Base-by-base conservation (phyloP, 2,113 vertebrate genomes). In the Ciconia maguari region DNA sequence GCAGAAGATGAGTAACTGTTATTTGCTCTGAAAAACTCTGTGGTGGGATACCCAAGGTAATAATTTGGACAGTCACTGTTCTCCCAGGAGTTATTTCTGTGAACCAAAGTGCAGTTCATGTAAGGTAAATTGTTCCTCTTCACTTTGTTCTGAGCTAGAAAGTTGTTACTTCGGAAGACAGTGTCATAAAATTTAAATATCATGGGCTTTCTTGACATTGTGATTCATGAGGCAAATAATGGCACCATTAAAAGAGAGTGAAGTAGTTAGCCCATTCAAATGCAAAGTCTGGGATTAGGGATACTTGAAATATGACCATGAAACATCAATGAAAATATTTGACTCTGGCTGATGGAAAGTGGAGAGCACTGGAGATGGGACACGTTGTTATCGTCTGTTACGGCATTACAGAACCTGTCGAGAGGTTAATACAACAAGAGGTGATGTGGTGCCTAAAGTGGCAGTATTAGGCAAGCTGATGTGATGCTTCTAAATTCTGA, bases 111-210 rank as follows among this genome's bases (percentile, higher is more conserved):
- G n/a, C 65, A 79, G 70, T 75, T 95, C 91, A 57, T 87, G 16
- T 85, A 71, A 96, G 79, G 93, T 92, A 94, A 96, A 94, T 83
- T 93, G 83, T 78, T 92, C 71, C 58, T 96, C 25, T 91, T 93
- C 69, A 69, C 72, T 93, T 81, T 87, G 81, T 93, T 66, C 34
- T 94, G 65, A 97, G 48, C 88, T 97, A 83, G 87, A 90, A 93
- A 94, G 62, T 94, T 84, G 94, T 89, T 97, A 49, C 69, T 95
- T 94, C 2, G 1, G 61, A 94, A 95, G 26, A 62, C 25, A 91
- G 48, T 38, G 16, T 24, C 72, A 71, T 97, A 64, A 98, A 97
- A 97, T 97, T 91, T 97, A 93, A 96, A 96, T 92, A 93, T 75
- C 82, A 34, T 60, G 64, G 36, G 13, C 80, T 97, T 97, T 80